These are phyloP conservation scores for Hydropsyche tenuis DNA, from an alignment of 1,140 invertebrate species.

Conservation along the genomic window DNA sequence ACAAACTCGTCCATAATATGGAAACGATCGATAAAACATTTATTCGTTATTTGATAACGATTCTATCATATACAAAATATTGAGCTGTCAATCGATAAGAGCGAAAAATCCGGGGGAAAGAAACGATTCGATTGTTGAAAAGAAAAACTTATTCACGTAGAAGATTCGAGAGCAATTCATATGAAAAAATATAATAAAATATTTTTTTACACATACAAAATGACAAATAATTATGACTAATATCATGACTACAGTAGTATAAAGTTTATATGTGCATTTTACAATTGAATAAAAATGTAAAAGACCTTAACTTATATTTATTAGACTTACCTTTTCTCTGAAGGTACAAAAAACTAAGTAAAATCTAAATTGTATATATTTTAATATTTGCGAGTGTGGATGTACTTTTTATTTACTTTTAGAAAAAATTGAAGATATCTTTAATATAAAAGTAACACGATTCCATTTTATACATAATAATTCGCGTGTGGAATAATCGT, in stretches of 20 bases:
- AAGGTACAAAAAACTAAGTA: constrained; percentile 34
- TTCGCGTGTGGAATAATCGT: constrained; percentile 10
- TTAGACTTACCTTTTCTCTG: constrained; percentile 24
- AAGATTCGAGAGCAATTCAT: too few species aligned
- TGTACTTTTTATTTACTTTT: neutral
- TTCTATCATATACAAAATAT: too few species aligned
- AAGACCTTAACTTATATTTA: constrained; percentile 30
- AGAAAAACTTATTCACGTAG: too few species aligned
- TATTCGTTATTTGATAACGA: neutral
- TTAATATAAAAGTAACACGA: constrained; percentile 18
- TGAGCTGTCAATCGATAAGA: too few species aligned
- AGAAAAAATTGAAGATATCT: neutral
- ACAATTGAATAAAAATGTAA: constrained; percentile 28
- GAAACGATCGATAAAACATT: neutral
- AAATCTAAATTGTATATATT: constrained; percentile 23
- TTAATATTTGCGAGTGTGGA: constrained; percentile 8
- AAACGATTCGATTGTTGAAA: too few species aligned
- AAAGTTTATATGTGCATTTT: constrained; percentile 25
- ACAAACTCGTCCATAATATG: too few species aligned
- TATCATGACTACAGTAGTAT: constrained; percentile 18
- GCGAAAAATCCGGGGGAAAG: too few species aligned
- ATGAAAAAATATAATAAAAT: constrained; percentile 4
- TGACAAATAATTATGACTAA: constrained; percentile 22
- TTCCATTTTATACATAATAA: constrained; percentile 9
- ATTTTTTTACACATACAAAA: constrained; percentile 10